Conservation (phyloP, 2,888 invertebrate genomes). For the Amblyteles armatorius region DNA sequence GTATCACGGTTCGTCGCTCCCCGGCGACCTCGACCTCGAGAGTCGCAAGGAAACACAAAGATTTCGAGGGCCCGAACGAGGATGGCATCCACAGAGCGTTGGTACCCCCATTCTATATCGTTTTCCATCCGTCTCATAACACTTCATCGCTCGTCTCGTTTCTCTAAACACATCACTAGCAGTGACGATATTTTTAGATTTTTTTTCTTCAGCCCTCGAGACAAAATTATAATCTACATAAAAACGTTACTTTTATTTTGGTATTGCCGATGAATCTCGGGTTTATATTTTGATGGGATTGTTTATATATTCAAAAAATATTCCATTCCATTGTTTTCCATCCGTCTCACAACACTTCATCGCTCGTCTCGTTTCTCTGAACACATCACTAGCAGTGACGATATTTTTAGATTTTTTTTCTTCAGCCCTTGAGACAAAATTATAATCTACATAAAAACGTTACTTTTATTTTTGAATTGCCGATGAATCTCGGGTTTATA, state of each 20-base stretch:
- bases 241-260: neutral
- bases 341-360: neutral
- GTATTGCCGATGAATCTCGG: neutral
- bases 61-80: slow-evolving; percentile 40
- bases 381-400: neutral
- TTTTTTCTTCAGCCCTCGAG: neutral
- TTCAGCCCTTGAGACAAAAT: neutral
- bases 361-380: neutral
- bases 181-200: neutral
- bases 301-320: neutral
- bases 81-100: slow-evolving; percentile 62
- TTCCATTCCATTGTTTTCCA: slow-evolving; percentile 24
- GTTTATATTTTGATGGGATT: neutral
- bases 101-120: slow-evolving; percentile 49
- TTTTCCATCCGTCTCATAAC: slow-evolving; percentile 4
- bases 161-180: neutral
- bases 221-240: neutral
- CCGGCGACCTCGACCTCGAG: slow-evolving; percentile 48
- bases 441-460: neutral
- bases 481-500: neutral
- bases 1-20: slow-evolving; percentile 54
- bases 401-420: neutral
- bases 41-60: slow-evolving; percentile 42
- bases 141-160: neutral
- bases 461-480: neutral